These are phyloP conservation scores for Amphiprion ocellaris DNA, from an alignment of 2,113 vertebrate genomes.

Conservation along the genomic window DNA sequence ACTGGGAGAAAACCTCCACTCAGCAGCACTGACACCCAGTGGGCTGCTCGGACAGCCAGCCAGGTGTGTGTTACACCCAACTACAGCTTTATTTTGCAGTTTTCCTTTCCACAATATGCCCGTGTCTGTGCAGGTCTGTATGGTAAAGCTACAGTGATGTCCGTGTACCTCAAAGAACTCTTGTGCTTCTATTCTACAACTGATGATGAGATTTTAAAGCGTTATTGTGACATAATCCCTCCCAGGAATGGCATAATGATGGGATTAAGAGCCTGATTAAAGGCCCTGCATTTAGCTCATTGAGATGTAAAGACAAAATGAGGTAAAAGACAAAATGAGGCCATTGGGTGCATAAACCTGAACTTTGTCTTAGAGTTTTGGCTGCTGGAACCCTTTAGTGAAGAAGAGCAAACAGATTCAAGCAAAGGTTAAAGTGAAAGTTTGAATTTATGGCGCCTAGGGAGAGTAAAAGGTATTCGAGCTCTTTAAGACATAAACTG, in stretches of 20 bases:
- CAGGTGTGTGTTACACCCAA: slow-evolving; percentile 42
- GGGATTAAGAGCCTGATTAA: slow-evolving; percentile 16
- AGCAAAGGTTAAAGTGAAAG: too few relatives aligned
- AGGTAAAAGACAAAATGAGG: too few relatives aligned
- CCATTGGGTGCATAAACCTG: not conserved
- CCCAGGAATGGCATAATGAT: not conserved
- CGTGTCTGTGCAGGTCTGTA: not conserved
- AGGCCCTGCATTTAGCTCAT: not conserved
- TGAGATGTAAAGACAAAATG: not conserved
- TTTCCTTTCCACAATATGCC: not conserved
- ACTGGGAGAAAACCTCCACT: slow-evolving; percentile 63
- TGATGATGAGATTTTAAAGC: not conserved
- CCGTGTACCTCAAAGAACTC: too few relatives aligned
- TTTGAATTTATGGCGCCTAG: too few relatives aligned
- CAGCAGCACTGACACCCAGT: slow-evolving; percentile 9
- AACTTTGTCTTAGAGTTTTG: not conserved
- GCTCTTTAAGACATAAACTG: too few relatives aligned
- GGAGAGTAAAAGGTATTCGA: too few relatives aligned
- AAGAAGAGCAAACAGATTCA: too few relatives aligned
- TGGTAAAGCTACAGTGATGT: too few relatives aligned
- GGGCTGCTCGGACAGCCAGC: slow-evolving; percentile 16
- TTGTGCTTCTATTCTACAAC: not conserved
- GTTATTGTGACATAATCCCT: not conserved
- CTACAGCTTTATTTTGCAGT: not conserved
- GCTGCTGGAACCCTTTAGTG: too few relatives aligned